Base-by-base conservation (phyloP, 2,797 vertebrate species). In the Dryobates pubescens region DNA sequence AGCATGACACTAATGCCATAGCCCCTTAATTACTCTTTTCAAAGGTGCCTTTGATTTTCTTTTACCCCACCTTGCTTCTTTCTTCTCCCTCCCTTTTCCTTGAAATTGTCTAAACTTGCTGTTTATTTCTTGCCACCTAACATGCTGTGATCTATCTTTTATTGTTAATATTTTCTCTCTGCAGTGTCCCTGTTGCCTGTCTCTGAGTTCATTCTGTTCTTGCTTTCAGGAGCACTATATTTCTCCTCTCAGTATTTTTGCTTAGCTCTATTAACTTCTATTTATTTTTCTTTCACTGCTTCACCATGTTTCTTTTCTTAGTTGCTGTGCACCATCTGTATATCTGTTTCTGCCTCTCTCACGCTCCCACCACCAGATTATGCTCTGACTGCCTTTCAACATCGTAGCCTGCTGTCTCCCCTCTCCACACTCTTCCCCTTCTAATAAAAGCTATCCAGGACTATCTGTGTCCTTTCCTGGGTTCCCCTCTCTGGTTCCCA, bases 241-340 rank as follows among this genome's bases (percentile, higher is more conserved):
- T 95, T 95, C 91, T 95, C 92, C 70, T 93, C 92, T 88, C 90
- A 91, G 90, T 95, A 89, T 91, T 95, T 96, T 95, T 92, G 94
- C 94, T 96, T 93, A 96, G 96, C 93, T 96, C 94, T 96, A 95
- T 96, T 96, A 96, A 96, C 90, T 96, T 96, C 96, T 96, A 95
- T 96, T 96, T 96, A 96, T 96, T 95, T 95, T 96, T 88, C 90
- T 95, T 92, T 86, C 87, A 64, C 51, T 96, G 89, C 73, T 96
- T 94, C 90, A 88, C 88, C 76, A 59, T 95, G 93, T 95, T 95
- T 96, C 94, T 94, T 94, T 93, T 89, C 92, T 93, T 86, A 91
- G 89, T 91, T 93, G 87, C 83, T 24, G 8, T 56, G 68, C 56
- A 53, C 94, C 94, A 94, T 93, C 94, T 92, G 92, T 95, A 79